Evolutionary conservation across 2,113 vertebrate species (phyloP).

Genomic region (Gobius niger): DNA sequence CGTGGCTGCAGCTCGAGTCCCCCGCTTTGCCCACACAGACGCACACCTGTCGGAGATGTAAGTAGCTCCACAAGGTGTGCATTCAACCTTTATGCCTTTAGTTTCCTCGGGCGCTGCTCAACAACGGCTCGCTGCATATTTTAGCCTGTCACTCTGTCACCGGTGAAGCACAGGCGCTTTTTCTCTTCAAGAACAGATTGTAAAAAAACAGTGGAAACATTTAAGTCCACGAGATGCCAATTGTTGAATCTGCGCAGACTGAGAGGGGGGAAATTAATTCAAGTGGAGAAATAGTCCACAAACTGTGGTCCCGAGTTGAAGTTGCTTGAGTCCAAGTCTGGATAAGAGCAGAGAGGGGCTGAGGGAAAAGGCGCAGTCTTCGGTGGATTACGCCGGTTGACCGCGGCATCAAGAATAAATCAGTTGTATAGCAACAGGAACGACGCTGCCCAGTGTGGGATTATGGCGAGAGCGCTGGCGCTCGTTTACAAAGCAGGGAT

Average conservation of each 20-base stretch:
- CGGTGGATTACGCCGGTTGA: slow-evolving; percentile 47
- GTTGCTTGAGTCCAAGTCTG: slow-evolving; percentile 31
- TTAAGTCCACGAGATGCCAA: slow-evolving; percentile 32
- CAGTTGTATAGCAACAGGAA: slow-evolving; percentile 69
- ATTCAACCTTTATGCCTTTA: slow-evolving; percentile 39
- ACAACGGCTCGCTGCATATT: slow-evolving; percentile 38
- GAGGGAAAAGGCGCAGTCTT: slow-evolving; percentile 42
- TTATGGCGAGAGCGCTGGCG: slow-evolving; percentile 21
- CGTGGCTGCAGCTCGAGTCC: slow-evolving; percentile 12
- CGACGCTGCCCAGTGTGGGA: slow-evolving; percentile 41
- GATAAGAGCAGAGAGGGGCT: slow-evolving; percentile 11
- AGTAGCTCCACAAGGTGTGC: slow-evolving; percentile 44
- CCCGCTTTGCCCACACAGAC: slow-evolving; percentile 38
- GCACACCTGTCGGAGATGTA: slow-evolving; percentile 67
- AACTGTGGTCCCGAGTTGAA: slow-evolving; percentile 40
- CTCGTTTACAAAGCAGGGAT: slow-evolving; percentile 44
- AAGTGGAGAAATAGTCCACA: slow-evolving; percentile 14
- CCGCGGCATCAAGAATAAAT: slow-evolving; percentile 61
- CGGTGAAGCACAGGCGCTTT: slow-evolving; percentile 11
- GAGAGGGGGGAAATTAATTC: slow-evolving; percentile 16
- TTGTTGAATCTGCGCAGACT: slow-evolving; percentile 56
- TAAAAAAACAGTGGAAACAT: slow-evolving; percentile 19
- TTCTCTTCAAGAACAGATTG: slow-evolving; percentile 21
- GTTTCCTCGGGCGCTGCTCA: slow-evolving; percentile 43
- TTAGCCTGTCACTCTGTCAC: slow-evolving; percentile 14